phyloP scores from a whole-genome alignment of 2,888 invertebrate species.

The Xestia c-nigrum region DNA sequence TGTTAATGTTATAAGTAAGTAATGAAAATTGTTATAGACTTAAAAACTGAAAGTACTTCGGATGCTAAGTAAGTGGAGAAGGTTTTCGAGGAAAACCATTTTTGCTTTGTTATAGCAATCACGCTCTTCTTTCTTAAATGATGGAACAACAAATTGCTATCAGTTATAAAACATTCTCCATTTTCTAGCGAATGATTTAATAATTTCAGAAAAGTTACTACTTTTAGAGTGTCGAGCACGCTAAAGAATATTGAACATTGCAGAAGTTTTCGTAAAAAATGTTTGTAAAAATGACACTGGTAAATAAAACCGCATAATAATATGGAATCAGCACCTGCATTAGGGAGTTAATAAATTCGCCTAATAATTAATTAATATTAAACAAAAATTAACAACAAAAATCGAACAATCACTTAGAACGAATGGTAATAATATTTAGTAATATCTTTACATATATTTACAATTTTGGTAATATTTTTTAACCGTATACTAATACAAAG shows the following conservation, averaged over 20 bases:
- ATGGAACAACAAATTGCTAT: background rate
- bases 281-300: conserved; percentile 59
- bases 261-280: conserved; percentile 3
- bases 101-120: background rate
- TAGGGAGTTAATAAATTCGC: conserved; percentile 65
- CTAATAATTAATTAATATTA: conserved; percentile 80
- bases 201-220: background rate
- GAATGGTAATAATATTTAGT: conserved; percentile 90
- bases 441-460: conserved; percentile 90
- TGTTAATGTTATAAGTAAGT: background rate
- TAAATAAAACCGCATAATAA: conserved; percentile 51
- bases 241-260: conserved; percentile 3
- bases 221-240: conserved; percentile 15
- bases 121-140: background rate
- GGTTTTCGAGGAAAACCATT: background rate
- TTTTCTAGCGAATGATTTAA: background rate
- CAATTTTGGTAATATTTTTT: conserved; percentile 88
- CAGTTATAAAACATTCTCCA: background rate
- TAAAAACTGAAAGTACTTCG: conserved; percentile 15
- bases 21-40: background rate
- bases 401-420: conserved; percentile 89
- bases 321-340: conserved; percentile 65
- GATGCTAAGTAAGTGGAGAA: background rate
- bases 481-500: conserved; percentile 89
- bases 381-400: conserved; percentile 89